Evolutionary conservation across 2,797 vertebrate species (phyloP).

Genomic region (Emys orbicularis): DNA sequence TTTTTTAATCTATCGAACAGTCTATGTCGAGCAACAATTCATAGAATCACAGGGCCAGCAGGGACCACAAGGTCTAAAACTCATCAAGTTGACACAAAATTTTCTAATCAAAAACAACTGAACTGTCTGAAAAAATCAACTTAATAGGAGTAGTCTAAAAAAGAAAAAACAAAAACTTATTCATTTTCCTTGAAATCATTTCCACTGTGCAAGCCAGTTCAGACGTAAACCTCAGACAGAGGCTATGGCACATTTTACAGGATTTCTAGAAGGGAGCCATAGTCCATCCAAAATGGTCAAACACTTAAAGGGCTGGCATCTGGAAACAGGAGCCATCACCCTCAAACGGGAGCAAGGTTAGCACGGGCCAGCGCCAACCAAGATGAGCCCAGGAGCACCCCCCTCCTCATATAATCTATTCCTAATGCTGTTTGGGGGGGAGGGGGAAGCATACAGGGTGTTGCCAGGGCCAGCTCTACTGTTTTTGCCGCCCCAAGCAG

Average conservation of each 20-base stretch:
- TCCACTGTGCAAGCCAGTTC: neutral
- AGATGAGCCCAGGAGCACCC: neutral
- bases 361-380: neutral
- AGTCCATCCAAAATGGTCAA: neutral
- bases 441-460: neutral
- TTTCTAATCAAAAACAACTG: neutral
- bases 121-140: neutral
- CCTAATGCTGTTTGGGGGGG: neutral
- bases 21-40: neutral
- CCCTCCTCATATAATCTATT: neutral
- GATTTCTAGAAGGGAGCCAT: neutral
- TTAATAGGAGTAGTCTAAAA: neutral
- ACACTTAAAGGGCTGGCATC: neutral
- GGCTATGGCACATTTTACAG: neutral
- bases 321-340: neutral
- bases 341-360: neutral
- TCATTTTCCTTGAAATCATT: neutral
- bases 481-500: too few relatives aligned
- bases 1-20: neutral
- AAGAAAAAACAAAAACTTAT: neutral
- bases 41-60: neutral
- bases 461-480: too few relatives aligned
- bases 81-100: neutral
- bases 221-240: neutral
- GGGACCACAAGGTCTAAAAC: neutral